Base-by-base conservation (phyloP, 92 coral and sea anemone genomes). In the Actinostola sp. region DNA sequence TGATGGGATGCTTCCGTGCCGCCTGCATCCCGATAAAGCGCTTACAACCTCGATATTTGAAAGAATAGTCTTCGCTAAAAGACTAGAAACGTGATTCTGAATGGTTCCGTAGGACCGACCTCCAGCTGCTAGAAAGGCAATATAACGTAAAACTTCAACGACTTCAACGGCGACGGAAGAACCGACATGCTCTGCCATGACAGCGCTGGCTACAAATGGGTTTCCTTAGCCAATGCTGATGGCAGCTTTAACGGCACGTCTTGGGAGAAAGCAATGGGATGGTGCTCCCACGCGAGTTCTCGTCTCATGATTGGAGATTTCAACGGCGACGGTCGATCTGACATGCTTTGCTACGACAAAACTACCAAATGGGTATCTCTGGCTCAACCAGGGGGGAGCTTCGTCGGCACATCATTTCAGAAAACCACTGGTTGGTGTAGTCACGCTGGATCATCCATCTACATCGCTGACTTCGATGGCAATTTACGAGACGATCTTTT, bases 121-220 rank as follows among this genome's bases (percentile, higher is more conserved):
- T n/a, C n/a, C n/a, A n/a, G n/a, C n/a, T n/a, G n/a, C n/a, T n/a
- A n/a, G n/a, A n/a, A n/a, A n/a, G n/a, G n/a, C n/a, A n/a, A n/a
- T n/a, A n/a, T n/a, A n/a, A n/a, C n/a, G n/a, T n/a, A n/a, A n/a
- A n/a, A n/a, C n/a, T n/a, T n/a, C n/a, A n/a, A n/a, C n/a, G 73
- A 67, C 32, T 67, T 67, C 45, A 67, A 67, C 34, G 73, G 73
- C 0, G 73, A 67, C 28, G 73, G 73, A 21, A 46, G 61, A 49
- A 51, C 58, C 14, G 73, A 67, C 61, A 67, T 67, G 73, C 61
- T 67, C 0, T 67, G 73, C 46, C 73, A 67, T 60, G 60, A 67
- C n/a, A 13, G 19, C 1, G 19, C n/a, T 46, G 73, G 73, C 1
- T 5, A 29, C 45, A 67, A 27, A 8, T 67, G 73, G 73, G 33